Evolutionary conservation across 2,888 invertebrate species (phyloP).

Genomic region (Diachrysia chrysitis): DNA sequence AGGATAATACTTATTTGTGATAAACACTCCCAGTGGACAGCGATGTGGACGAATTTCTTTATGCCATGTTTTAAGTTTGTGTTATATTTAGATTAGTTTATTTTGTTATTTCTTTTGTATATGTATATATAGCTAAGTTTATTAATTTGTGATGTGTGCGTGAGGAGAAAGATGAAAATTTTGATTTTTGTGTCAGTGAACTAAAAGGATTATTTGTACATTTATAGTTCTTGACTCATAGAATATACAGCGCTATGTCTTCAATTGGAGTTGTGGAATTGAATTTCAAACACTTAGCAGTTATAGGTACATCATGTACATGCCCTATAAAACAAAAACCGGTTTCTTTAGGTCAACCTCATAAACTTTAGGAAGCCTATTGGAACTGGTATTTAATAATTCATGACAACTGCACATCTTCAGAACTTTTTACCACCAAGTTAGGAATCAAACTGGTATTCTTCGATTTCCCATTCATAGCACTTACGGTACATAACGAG

Average conservation of each 20-base stretch:
- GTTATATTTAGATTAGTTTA: too few relatives aligned
- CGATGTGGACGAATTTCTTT: too few relatives aligned
- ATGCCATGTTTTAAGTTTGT: too few relatives aligned
- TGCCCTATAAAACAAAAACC: too few relatives aligned
- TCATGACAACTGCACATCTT: conserved; percentile 20
- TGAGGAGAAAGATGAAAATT: background rate
- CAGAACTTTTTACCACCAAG: conserved; percentile 27
- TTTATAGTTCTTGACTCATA: too few relatives aligned
- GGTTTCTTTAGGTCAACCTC: background rate
- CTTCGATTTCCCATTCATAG: conserved; percentile 16
- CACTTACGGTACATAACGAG: conserved; percentile 45
- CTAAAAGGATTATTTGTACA: too few relatives aligned
- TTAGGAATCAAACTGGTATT: conserved; percentile 44
- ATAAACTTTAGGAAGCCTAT: background rate
- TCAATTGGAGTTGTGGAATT: too few relatives aligned
- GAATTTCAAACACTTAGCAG: background rate
- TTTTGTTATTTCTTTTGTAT: too few relatives aligned
- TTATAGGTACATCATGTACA: background rate
- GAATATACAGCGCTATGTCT: too few relatives aligned
- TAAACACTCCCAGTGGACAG: too few relatives aligned
- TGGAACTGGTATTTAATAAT: conserved; percentile 32
- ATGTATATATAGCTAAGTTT: too few relatives aligned
- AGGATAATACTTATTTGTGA: background rate
- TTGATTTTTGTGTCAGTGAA: background rate
- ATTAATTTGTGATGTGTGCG: background rate